These are phyloP conservation scores for Polydrusus pterygomalis DNA, from an alignment of 2,888 invertebrate species.

Conservation along the genomic window DNA sequence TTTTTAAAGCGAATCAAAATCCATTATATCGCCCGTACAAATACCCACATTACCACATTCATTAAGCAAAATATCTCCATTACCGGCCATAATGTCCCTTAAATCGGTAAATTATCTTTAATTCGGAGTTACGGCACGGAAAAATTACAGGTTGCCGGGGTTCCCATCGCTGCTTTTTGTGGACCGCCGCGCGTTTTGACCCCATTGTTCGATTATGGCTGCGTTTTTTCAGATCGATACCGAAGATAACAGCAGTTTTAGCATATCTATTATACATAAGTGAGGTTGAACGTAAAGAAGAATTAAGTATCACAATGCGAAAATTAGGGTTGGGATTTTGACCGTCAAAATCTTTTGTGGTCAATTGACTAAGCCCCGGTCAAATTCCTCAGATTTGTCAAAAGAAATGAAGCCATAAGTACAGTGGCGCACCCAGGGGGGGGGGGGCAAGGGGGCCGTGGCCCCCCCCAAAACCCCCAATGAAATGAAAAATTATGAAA, in stretches of 20 bases:
- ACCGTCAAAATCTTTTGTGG: no score
- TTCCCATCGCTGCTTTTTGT: conserved; percentile 31
- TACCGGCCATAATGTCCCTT: conserved; percentile 35
- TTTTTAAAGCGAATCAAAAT: conserved; percentile 18
- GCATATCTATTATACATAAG: no score
- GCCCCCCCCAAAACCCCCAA: no score
- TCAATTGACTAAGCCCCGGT: no score
- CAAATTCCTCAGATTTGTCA: no score
- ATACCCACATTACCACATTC: conserved; percentile 32
- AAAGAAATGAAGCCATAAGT: no score
- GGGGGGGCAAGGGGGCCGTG: no score
- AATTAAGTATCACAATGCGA: no score
- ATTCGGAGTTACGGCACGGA: conserved; percentile 34
- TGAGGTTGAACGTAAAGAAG: neutral
- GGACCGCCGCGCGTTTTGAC: conserved; percentile 18
- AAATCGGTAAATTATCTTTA: conserved; percentile 37
- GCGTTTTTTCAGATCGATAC: conserved; percentile 30
- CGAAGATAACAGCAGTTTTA: conserved; percentile 25
- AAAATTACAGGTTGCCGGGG: conserved; percentile 43
- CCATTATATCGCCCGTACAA: conserved; percentile 21
- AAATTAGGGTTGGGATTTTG: no score
- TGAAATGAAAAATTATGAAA: no score
- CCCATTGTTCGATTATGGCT: conserved; percentile 29
- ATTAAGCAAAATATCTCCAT: conserved; percentile 45
- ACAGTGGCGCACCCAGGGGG: no score